Evolutionary conservation across 2,113 vertebrate genomes (phyloP), one percentile per base, ranked within the genome.

Genomic region (Thomomys bottae): DNA sequence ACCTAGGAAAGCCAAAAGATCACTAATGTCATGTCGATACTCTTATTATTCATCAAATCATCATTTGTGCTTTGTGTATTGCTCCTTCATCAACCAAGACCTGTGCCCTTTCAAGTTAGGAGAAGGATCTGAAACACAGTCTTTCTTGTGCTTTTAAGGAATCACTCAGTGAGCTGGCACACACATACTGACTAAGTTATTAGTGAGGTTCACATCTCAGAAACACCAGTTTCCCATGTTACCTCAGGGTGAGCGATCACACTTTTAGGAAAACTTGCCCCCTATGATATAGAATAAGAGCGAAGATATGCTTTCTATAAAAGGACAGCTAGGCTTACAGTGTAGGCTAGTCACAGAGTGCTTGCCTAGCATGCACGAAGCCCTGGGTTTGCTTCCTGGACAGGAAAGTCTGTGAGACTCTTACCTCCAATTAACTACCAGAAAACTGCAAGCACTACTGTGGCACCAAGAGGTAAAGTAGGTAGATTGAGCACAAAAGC

Each of bases 41-140:
- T 89, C 45, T 95, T 96, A 95, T 95, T 94, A 95, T 67, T 95
- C 79, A 95, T 80, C 36, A 89, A 94, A 66, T 90, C 80, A 94
- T 87, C 93, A 73, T 15, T 92, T 87, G 45, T 87, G 45, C 34
- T 95, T 96, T 92, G 68, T 67, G 18, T 63, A 81, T 73, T 83
- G 88, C 81, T 83, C 30, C 57, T 92, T 90, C 57, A 90, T 30
- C 93, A 95, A 34, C 0, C 26, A 91, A 90, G 78, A 92, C 64
- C 66, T 81, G 66, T 96, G 66, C 40, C 94, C 87, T 96, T 94
- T 92, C 45, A 64, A 84, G 94, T 76, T 42, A 81, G 96, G 64
- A 66, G 61, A 77, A 84, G 7, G 81, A 73, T 63, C 63, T 68
- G 23, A 36, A 36, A 68, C 4, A 4, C 0, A 5, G 20, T 66